Evolutionary conservation across 2,113 vertebrate genomes (phyloP).

Genomic region (Ammodytes dubius): DNA sequence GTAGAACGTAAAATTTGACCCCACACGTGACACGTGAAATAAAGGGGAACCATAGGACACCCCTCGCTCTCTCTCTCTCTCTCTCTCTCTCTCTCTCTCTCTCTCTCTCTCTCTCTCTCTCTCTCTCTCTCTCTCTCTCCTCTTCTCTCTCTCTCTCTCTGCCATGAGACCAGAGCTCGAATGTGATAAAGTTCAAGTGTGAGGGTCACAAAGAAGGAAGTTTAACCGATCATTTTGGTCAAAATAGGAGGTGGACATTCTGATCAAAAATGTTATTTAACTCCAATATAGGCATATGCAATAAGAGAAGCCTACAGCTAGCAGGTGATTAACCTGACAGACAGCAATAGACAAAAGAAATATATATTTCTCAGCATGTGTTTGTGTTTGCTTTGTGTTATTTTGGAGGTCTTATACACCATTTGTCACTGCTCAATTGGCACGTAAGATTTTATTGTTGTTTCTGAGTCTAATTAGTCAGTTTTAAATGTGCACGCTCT

Average conservation of each 20-base stretch:
- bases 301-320: background rate
- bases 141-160: background rate
- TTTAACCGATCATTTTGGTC: background rate
- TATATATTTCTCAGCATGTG: background rate
- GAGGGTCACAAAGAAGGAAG: background rate
- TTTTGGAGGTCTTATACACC: background rate
- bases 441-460: background rate
- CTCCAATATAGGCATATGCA: background rate
- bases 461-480: background rate
- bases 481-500: background rate
- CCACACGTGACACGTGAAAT: background rate
- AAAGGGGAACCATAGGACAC: background rate
- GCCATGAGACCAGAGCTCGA: conserved; percentile 5
- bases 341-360: background rate
- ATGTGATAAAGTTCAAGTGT: conserved; percentile 2
- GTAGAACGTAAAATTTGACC: background rate
- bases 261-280: background rate
- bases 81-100: no score
- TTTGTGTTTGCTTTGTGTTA: background rate
- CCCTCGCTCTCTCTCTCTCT: no score
- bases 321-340: background rate
- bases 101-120: no score
- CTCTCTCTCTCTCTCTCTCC: no score
- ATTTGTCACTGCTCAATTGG: no score
- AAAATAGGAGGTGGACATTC: background rate